phyloP scores from a whole-genome alignment of 1,140 invertebrate genomes.

The Drosophila saltans region DNA sequence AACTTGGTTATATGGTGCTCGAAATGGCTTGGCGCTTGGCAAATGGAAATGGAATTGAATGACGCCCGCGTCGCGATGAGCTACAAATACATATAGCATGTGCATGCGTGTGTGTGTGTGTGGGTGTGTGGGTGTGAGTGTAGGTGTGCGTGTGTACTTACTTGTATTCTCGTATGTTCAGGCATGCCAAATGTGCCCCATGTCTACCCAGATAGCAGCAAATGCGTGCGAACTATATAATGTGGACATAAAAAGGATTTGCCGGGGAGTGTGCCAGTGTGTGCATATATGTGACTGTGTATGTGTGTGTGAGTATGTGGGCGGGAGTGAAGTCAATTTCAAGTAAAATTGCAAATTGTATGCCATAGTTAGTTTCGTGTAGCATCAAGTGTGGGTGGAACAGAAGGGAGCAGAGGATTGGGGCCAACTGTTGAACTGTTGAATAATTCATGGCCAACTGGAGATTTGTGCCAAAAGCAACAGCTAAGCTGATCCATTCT shows the following conservation, averaged over 20 bases:
- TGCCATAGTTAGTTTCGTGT: slow-evolving; percentile 52
- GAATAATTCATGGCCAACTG: slow-evolving; percentile 77
- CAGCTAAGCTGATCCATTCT: slow-evolving; percentile 23
- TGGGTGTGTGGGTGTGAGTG: not conserved
- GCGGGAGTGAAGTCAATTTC: slow-evolving; percentile 51
- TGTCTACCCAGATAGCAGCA: slow-evolving; percentile 22
- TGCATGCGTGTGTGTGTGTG: not conserved
- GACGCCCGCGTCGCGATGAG: slow-evolving; percentile 51
- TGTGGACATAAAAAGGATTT: slow-evolving; percentile 83
- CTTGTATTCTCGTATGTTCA: slow-evolving; percentile 11
- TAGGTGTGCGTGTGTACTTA: slow-evolving; percentile 6
- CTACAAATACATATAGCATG: not conserved
- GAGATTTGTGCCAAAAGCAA: slow-evolving; percentile 69
- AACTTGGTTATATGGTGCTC: slow-evolving; percentile 79
- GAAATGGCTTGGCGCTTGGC: slow-evolving; percentile 56
- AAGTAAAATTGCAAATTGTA: slow-evolving; percentile 70
- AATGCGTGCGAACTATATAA: slow-evolving; percentile 79
- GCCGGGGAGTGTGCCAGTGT: slow-evolving; percentile 41
- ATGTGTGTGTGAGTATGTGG: slow-evolving; percentile 17
- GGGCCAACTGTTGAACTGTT: slow-evolving; percentile 64
- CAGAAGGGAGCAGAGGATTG: not conserved
- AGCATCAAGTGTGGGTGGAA: not conserved
- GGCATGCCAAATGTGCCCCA: slow-evolving; percentile 55
- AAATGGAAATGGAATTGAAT: slow-evolving; percentile 77
- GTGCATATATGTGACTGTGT: slow-evolving; percentile 21